Evolutionary conservation across 2,113 vertebrate species (phyloP).

Genomic region (Emydura subglobosa): DNA sequence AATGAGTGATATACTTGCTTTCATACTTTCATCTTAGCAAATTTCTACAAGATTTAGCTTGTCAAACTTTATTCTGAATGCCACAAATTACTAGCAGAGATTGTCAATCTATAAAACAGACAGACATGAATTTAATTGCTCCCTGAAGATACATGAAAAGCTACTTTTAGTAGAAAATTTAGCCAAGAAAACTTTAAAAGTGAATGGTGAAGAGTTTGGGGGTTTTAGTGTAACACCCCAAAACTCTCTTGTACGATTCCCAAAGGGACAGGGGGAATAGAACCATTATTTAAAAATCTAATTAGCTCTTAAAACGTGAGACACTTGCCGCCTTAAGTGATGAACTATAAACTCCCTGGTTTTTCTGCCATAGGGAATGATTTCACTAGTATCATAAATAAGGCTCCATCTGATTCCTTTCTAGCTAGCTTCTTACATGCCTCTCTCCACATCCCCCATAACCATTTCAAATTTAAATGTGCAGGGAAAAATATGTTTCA

Average conservation of each 20-base stretch:
- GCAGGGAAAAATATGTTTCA: neutral
- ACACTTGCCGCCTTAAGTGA: neutral
- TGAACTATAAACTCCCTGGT: accelerated
- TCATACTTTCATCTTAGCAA: slow-evolving; percentile 57
- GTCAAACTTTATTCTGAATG: slow-evolving; percentile 62
- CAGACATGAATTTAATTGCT: slow-evolving; percentile 67
- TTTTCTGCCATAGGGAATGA: neutral
- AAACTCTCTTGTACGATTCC: neutral
- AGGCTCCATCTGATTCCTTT: neutral
- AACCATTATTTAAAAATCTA: neutral
- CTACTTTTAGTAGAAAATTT: slow-evolving; percentile 57
- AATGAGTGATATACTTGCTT: slow-evolving; percentile 55
- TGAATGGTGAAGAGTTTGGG: neutral
- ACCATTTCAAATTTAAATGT: neutral
- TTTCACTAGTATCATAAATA: neutral
- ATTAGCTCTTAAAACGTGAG: neutral
- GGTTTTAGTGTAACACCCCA: neutral
- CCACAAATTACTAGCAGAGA: slow-evolving; percentile 67
- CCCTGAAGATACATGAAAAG: slow-evolving; percentile 54
- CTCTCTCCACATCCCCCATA: neutral
- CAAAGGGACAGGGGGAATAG: neutral
- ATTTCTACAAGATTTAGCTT: slow-evolving; percentile 73
- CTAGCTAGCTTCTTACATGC: neutral
- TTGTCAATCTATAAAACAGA: slow-evolving; percentile 66
- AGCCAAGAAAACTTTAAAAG: slow-evolving; percentile 22